Evolutionary conservation across 2,113 vertebrate genomes (phyloP), one percentile per base, ranked within the genome.

Genomic region (Leuciscus idus): DNA sequence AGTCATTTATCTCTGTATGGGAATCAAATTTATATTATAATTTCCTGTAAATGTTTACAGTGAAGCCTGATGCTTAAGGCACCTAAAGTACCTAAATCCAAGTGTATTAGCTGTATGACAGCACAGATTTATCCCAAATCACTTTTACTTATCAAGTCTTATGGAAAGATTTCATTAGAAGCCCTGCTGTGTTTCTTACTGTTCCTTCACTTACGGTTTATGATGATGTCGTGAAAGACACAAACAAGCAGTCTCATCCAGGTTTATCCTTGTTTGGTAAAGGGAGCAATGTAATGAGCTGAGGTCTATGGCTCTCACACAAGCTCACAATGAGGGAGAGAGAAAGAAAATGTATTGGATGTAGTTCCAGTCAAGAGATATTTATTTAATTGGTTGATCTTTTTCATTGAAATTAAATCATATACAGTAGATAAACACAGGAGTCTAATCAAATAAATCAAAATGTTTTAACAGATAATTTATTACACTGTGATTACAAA

Each of bases 31-130:
- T 39, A 85, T 59, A 76, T 48, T 73, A 11, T 3, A 59, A 39
- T 39, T 23, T 70, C 36, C 36, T 77, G 52, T 83, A 72, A 80
- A 85, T 81, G 52, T 81, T 86, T 88, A 83, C 46, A 36, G n/a
- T 39, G 17, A 83, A 72, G 64, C 19, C 12, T 8, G 23, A 13
- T 43, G 55, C 76, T 78, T 59, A 36, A 7, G 39, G 12, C 46
- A 62, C 7, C 59, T 10, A 19, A 23, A 48, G 81, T 39, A 28
- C 1, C 1, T 11, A 26, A 23, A 68, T 43, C 62, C 36, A 80
- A 80, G 4, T 50, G 62, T 78, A 78, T 78, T 52, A 70, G 50
- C 23, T 46, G 61, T 33, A 39, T 72, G 52, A 72, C 7, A 57
- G 52, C 55, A 57, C 17, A 78, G 4, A 68, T 43, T 66, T 70